Evolutionary conservation across 2,888 invertebrate species (phyloP).

Genomic region (Eudemis profundana): DNA sequence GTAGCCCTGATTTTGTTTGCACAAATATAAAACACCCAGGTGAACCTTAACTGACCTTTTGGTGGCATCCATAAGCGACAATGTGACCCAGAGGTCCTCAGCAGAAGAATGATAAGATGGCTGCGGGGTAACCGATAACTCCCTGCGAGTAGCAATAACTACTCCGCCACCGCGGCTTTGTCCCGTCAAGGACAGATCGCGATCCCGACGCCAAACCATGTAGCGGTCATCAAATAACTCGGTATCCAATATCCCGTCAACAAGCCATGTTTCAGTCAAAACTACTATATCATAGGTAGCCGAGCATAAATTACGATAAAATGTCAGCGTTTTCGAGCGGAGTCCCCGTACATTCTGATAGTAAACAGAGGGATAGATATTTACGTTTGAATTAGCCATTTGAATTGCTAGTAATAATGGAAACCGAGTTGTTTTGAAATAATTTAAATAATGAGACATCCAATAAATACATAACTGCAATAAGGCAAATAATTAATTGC

Average conservation of each 20-base stretch:
- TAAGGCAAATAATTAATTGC: too few species aligned
- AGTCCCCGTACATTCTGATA: too few species aligned
- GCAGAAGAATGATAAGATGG: slow-evolving; percentile 2
- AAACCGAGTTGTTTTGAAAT: too few species aligned
- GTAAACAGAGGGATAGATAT: too few species aligned
- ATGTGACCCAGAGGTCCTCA: slow-evolving; percentile 11
- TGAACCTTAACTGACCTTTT: neutral
- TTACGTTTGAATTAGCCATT: too few species aligned
- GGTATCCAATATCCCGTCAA: neutral
- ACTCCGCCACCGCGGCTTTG: slow-evolving; percentile 20
- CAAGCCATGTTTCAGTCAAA: slow-evolving; percentile 7
- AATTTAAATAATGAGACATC: too few species aligned
- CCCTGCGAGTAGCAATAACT: slow-evolving; percentile 10
- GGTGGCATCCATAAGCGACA: neutral
- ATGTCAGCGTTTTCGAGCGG: slow-evolving; percentile 1
- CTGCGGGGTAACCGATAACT: slow-evolving; percentile 2
- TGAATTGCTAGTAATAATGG: too few species aligned
- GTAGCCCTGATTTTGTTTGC: neutral
- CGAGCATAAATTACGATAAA: neutral
- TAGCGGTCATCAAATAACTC: slow-evolving; percentile 15
- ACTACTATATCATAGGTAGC: slow-evolving; percentile 12
- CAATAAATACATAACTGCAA: too few species aligned
- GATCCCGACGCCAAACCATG: slow-evolving; percentile 12
- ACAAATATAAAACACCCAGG: slow-evolving; percentile 13
- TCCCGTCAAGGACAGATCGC: neutral